These are phyloP conservation scores for Tachina fera DNA, from an alignment of 2,888 invertebrate genomes.

Conservation along the genomic window DNA sequence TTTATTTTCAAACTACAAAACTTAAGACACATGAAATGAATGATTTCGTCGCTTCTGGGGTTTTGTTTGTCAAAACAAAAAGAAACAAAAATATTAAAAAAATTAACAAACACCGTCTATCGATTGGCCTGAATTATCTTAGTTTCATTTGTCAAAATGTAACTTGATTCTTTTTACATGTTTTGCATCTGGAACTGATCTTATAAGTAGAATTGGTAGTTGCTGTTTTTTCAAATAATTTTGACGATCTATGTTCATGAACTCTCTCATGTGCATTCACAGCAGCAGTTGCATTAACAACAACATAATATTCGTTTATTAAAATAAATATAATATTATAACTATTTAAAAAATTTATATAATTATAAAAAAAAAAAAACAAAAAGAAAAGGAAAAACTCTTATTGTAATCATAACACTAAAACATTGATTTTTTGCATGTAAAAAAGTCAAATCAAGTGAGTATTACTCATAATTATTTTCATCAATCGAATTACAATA, in stretches of 20 bases:
- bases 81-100: too few relatives aligned
- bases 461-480: background rate
- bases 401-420: slow-evolving; percentile 79
- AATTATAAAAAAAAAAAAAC: slow-evolving; percentile 81
- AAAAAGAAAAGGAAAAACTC: slow-evolving; percentile 75
- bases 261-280: slow-evolving; percentile 68
- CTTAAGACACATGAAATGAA: slow-evolving; percentile 67
- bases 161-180: slow-evolving; percentile 38
- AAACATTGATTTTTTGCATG: slow-evolving; percentile 43
- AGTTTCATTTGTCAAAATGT: slow-evolving; percentile 64
- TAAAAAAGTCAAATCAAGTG: slow-evolving; percentile 1
- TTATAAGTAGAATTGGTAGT: slow-evolving; percentile 41
- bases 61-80: slow-evolving; percentile 62
- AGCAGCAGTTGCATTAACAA: slow-evolving; percentile 74
- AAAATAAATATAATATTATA: slow-evolving; percentile 79
- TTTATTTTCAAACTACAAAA: slow-evolving; percentile 52
- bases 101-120: slow-evolving; percentile 55
- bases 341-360: slow-evolving; percentile 82
- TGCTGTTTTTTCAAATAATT: slow-evolving; percentile 49
- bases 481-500: background rate
- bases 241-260: slow-evolving; percentile 54
- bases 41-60: slow-evolving; percentile 46
- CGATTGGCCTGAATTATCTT: slow-evolving; percentile 40
- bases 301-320: slow-evolving; percentile 81
- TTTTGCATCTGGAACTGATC: slow-evolving; percentile 59